Evolutionary conservation across 2,113 vertebrate species (phyloP).

Genomic region (Xiphorhynchus elegans): DNA sequence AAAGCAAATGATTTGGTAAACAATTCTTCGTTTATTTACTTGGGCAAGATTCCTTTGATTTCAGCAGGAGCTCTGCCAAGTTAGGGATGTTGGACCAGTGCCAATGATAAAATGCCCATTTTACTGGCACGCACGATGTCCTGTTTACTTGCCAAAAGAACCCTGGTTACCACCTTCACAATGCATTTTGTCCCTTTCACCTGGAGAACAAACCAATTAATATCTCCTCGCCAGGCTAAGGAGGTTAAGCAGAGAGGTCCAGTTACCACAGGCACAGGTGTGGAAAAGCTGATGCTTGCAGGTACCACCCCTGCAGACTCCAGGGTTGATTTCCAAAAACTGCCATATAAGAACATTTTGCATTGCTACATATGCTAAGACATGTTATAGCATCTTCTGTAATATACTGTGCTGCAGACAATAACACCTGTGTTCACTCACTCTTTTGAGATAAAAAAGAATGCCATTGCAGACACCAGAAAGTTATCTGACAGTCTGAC

Average conservation of each 20-base stretch:
- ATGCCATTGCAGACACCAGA: background rate
- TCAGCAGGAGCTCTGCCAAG: background rate
- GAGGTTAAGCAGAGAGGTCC: background rate
- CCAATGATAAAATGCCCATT: slow-evolving; percentile 22
- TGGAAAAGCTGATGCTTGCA: background rate
- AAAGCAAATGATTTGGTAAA: slow-evolving; percentile 29
- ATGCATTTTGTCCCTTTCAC: background rate
- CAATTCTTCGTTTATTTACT: slow-evolving; percentile 51
- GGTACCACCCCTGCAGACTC: background rate
- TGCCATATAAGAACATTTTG: background rate
- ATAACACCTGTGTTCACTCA: background rate
- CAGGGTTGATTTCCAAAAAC: background rate
- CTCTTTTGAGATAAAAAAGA: background rate
- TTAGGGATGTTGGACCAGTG: background rate
- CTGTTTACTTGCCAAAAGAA: background rate
- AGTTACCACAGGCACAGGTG: background rate
- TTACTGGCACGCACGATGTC: background rate
- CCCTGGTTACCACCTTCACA: slow-evolving; percentile 15
- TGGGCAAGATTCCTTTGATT: slow-evolving; percentile 6
- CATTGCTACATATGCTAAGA: background rate
- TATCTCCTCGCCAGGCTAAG: background rate
- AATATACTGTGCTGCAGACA: background rate
- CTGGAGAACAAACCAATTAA: background rate
- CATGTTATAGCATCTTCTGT: background rate
- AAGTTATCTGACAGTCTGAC: slow-evolving; percentile 18